Base-by-base conservation (phyloP, 2,113 vertebrate genomes). In the Miniopterus natalensis region DNA sequence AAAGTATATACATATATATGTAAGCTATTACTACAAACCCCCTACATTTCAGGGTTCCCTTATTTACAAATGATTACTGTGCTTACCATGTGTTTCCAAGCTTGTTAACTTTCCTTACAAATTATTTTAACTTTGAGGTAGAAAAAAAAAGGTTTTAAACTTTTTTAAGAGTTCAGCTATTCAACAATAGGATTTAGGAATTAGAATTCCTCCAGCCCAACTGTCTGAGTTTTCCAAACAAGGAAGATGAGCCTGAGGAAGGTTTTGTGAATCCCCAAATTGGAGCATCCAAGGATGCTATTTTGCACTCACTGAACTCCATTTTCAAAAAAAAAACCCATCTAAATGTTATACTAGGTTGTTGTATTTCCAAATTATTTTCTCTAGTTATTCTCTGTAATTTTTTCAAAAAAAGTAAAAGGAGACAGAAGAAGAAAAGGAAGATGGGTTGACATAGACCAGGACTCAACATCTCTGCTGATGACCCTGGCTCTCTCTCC, bases 281-380 rank as follows among this genome's bases (percentile, higher is more conserved):
- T 66, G 10, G 70, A 36, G 27, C 25, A 68, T 63, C 68, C 12
- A 45, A 73, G 23, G 57, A 40, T 92, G 66, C 75, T 78, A 79
- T 73, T 96, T 95, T 84, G 11, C 15, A 94, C 51, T 53, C 79
- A 84, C 45, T 87, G 31, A 78, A 80, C 79, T 97, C n/a, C 17
- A 42, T 73, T 83, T 87, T 86, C 61, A 17, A 42, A 94, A 88
- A 36, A 36, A 75, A 61, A 66, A 14, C 5, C 4, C 18, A 47
- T 27, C 45, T 77, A 53, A 88, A 78, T 90, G 25, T 90, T 92
- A 83, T 5, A 70, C 73, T 86, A 42, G 18, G 74, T 66, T 92
- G 27, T 87, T 94, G 12, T 55, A 36, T 90, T 94, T 95, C 21
- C 49, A 88, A 65, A 83, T 85, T 63, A 73, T 75, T 88, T 81